A percentile compares a stretch with the other conserved stretches of the same genome.
Evolutionary conservation across 2,888 invertebrate genomes (phyloP).

Genomic region (Zygogramma bicolorata): DNA sequence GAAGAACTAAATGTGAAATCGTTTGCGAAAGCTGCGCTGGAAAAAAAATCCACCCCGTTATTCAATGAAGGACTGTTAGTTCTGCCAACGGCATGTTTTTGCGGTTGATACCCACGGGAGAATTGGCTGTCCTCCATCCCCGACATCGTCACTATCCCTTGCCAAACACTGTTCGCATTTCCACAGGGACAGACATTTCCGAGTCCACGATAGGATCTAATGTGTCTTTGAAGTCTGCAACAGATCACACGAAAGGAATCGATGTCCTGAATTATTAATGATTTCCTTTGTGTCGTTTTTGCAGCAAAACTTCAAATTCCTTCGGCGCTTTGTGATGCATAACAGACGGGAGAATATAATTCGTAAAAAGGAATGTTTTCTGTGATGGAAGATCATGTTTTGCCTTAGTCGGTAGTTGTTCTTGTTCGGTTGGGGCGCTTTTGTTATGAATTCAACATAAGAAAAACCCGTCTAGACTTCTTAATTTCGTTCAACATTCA

Average conservation of each 20-base stretch:
- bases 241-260: conserved; percentile 43
- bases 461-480: no score
- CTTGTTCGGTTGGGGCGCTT: no score
- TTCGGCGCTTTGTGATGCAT: no score
- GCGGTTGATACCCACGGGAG: neutral
- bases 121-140: neutral
- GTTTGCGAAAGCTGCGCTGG: neutral
- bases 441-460: no score
- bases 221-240: conserved; percentile 40
- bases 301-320: no score
- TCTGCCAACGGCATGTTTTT: conserved; percentile 44
- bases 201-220: conserved; percentile 37
- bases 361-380: no score
- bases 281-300: conserved; percentile 30
- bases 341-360: no score
- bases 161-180: conserved; percentile 31
- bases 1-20: no score
- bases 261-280: conserved; percentile 47
- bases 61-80: conserved; percentile 33
- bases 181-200: conserved; percentile 39
- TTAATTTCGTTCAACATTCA: no score
- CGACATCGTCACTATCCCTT: conserved; percentile 27
- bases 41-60: neutral
- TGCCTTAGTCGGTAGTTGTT: no score
- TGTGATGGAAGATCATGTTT: no score